Evolutionary conservation across 2,113 vertebrate species (phyloP).

Genomic region (Chunga burmeisteri): DNA sequence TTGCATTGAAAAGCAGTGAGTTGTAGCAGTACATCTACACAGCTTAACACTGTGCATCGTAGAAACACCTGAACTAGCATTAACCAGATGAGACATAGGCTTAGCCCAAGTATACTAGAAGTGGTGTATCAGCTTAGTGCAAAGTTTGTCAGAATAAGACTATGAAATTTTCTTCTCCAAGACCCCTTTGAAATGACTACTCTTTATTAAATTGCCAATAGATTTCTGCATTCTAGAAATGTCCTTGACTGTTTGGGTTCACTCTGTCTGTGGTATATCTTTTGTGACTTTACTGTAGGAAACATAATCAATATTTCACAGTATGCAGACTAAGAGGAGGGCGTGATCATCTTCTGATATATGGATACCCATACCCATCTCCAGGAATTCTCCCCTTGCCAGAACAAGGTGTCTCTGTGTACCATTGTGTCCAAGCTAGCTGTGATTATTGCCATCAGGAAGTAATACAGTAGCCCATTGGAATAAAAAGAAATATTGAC

Average conservation of each 20-base stretch:
- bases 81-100: neutral
- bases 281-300: neutral
- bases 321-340: neutral
- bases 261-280: neutral
- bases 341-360: neutral
- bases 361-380: neutral
- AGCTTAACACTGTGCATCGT: fast-evolving
- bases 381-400: neutral
- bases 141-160: neutral
- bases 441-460: neutral
- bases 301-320: neutral
- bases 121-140: neutral
- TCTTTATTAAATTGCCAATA: neutral
- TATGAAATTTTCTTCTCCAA: neutral
- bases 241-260: neutral
- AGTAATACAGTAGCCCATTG: neutral
- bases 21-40: neutral
- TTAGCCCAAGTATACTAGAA: neutral
- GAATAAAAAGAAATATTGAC: neutral
- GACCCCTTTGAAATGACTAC: neutral
- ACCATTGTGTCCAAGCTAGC: neutral
- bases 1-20: neutral
- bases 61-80: neutral
- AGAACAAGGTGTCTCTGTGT: neutral
- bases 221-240: neutral